Conservation (phyloP, 1,140 invertebrate species). For the Luehdorfia chinensis region DNA sequence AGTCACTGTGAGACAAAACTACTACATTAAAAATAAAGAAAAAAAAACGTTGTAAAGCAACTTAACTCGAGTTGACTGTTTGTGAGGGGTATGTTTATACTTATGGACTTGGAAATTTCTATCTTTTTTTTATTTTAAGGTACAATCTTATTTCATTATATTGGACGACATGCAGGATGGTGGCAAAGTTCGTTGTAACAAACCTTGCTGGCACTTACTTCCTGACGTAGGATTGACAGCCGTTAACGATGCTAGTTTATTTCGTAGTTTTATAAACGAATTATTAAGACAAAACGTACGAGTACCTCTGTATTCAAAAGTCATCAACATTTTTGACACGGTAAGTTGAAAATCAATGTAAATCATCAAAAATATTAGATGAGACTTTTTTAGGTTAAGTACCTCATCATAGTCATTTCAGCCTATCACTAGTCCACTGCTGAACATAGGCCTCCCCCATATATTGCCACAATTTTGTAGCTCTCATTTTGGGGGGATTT, state of each 20-base stretch:
- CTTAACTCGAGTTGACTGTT: too few relatives aligned
- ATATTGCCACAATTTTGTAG: too few relatives aligned
- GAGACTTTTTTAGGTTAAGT: not conserved
- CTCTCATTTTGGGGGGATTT: too few relatives aligned
- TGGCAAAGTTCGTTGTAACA: slow-evolving; percentile 85
- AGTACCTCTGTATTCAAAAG: slow-evolving; percentile 4
- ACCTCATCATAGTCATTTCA: not conserved
- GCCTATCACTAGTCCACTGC: too few relatives aligned
- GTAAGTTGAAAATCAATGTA: slow-evolving; percentile 85
- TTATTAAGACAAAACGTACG: slow-evolving; percentile 18
- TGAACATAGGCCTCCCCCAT: too few relatives aligned
- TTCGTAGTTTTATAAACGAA: slow-evolving; percentile 18
- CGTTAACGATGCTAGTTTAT: slow-evolving; percentile 85
- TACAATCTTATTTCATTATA: slow-evolving; percentile 89
- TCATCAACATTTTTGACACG: slow-evolving; percentile 20
- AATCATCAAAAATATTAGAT: slow-evolving; percentile 78
- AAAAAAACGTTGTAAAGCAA: too few relatives aligned
- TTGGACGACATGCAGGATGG: slow-evolving; percentile 94
- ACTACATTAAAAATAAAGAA: too few relatives aligned
- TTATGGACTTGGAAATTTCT: too few relatives aligned
- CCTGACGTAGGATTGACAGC: slow-evolving; percentile 84
- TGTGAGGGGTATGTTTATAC: too few relatives aligned
- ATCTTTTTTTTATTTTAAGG: too few relatives aligned
- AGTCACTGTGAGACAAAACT: too few relatives aligned
- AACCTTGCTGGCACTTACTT: slow-evolving; percentile 90